Base-by-base conservation (phyloP, 1,140 invertebrate genomes). In the Orussus abietinus region DNA sequence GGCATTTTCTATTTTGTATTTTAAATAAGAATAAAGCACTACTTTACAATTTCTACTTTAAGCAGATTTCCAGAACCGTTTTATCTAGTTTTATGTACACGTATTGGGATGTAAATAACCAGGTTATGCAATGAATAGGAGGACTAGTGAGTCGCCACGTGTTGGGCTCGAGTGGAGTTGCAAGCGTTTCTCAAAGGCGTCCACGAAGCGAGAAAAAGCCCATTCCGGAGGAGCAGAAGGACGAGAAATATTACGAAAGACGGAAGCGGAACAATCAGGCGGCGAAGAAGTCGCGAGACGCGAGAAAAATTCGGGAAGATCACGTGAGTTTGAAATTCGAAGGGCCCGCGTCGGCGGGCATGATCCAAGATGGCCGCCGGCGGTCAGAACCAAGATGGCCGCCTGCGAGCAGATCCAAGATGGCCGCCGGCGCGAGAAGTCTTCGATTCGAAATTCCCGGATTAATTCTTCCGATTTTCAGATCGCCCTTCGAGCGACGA, bases 261-360 rank as follows among this genome's bases (percentile, higher is more conserved):
- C 74, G 91, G 48, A 82, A 85, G 62, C 75, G 89, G 2, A 95
- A 94, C 69, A 95, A 95, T 66, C 80, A 88, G 57, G 92, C 92
- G 0, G 91, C 92, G 1, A 95, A 94, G 69, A 92, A 91, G 59
- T 92, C 88, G 0, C 71, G 91, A 22, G 90, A 94, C 66, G 86
- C 88, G 1, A 75, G 90, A 19, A 84, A 90, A 63, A 79, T 88
- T 29, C 75, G 90, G 29, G 91, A 94, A 72, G 89, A 90, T 68
- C 83, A 88, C 66, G 86, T 90, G 58, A 70, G 65, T 43, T 18
- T 37, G 18, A 13, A 7, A 13, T 14, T 5, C 7, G 21, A 20
- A 11, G 20, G 10, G 21, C 18, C 15, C 3, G 6, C 6, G 6
- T 17, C 18, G 1, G n/a, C n/a, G n/a, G n/a, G n/a, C n/a, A n/a